A percentile compares a stretch with the other conserved stretches of the same genome.
phyloP scores from a whole-genome alignment of 2,113 vertebrate genomes.

The Zosterops borbonicus region DNA sequence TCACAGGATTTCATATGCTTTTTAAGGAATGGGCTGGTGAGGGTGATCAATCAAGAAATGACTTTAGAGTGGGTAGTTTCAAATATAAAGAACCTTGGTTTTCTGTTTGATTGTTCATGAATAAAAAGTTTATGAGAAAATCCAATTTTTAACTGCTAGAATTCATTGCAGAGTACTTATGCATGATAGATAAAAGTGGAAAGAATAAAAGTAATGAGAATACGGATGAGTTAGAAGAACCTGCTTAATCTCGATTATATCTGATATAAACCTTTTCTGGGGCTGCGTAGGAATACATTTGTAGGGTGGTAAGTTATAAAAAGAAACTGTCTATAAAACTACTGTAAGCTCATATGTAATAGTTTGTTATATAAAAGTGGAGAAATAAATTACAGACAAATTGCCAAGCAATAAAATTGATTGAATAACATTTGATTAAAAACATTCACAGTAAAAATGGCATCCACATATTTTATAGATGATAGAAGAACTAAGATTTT shows the following conservation, averaged over 20 bases:
- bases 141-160: neutral
- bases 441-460: neutral
- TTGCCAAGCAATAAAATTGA: neutral
- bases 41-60: neutral
- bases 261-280: conserved; percentile 4
- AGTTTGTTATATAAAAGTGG: conserved; percentile 39
- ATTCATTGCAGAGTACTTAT: neutral
- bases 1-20: neutral
- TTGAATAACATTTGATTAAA: neutral
- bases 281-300: conserved; percentile 39
- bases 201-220: neutral
- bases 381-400: conserved; percentile 33
- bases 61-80: neutral
- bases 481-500: neutral
- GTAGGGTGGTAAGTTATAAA: conserved; percentile 36
- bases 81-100: neutral
- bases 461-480: neutral
- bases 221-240: neutral
- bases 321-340: conserved; percentile 40
- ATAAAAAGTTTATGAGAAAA: neutral
- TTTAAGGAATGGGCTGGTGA: neutral
- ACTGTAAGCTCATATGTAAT: conserved; percentile 14
- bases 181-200: neutral
- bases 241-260: conserved; percentile 1
- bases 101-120: neutral